Percentiles rank a stretch among this genome's conserved stretches.
Conservation (phyloP, 2,113 vertebrate species). For the human region DNA sequence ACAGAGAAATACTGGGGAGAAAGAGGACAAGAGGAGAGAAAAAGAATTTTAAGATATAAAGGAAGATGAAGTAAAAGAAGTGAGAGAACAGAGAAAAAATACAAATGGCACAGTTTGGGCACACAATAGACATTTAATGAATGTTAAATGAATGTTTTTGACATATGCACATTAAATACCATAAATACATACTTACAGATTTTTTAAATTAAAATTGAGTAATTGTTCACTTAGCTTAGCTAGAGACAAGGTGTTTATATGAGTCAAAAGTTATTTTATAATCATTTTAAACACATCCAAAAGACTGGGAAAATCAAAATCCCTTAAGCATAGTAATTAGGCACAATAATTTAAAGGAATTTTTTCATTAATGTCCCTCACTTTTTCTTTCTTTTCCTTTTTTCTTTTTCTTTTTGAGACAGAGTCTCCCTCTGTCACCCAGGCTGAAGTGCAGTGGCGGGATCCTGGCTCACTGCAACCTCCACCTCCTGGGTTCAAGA, state of each 20-base stretch:
- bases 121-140: not conserved
- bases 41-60: not conserved
- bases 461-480: no score
- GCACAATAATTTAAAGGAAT: slow-evolving; percentile 39
- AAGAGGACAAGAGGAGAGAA: not conserved
- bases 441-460: no score
- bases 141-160: not conserved
- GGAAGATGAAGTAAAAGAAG: not conserved
- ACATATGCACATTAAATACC: not conserved
- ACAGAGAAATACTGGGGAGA: not conserved
- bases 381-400: not conserved
- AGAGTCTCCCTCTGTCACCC: no score
- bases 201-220: not conserved
- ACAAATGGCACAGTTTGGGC: not conserved
- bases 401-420: no score
- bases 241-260: not conserved
- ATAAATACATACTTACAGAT: not conserved
- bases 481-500: no score
- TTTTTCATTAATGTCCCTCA: slow-evolving; percentile 54
- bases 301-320: slow-evolving; percentile 18
- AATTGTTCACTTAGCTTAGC: not conserved
- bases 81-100: not conserved
- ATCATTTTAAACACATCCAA: slow-evolving; percentile 28
- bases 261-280: slow-evolving; percentile 44
- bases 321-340: slow-evolving; percentile 22